Percentiles rank a stretch among this genome's conserved stretches.
Evolutionary conservation across 2,113 vertebrate species (phyloP).

Genomic region (Melanostigma gelatinosum): DNA sequence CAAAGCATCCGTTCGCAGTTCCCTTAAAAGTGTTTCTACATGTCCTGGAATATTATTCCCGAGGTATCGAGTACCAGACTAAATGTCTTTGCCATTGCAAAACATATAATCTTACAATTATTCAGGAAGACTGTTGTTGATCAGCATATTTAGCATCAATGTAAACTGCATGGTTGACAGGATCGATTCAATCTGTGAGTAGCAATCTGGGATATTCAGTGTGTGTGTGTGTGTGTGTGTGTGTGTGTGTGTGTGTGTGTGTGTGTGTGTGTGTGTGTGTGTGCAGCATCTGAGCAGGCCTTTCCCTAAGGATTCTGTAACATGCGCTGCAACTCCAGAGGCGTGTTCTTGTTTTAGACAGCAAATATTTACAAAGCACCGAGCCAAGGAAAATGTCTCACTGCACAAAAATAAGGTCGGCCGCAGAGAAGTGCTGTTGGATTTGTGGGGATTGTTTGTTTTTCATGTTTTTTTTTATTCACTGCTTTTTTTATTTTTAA

Average conservation of each 20-base stretch:
- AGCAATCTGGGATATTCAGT: slow-evolving; percentile 10
- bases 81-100: slow-evolving; percentile 8
- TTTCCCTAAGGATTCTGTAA: slow-evolving; percentile 71
- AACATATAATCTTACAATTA: not conserved
- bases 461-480: slow-evolving; percentile 53
- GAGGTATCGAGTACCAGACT: slow-evolving; percentile 19
- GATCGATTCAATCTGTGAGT: slow-evolving; percentile 38
- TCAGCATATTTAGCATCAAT: slow-evolving; percentile 10
- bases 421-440: slow-evolving; percentile 49
- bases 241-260: slow-evolving; percentile 18
- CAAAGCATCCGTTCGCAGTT: slow-evolving; percentile 53
- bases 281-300: slow-evolving; percentile 39
- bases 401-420: slow-evolving; percentile 72
- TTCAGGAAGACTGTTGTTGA: slow-evolving; percentile 2
- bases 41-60: slow-evolving; percentile 57
- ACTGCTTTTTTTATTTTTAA: not conserved
- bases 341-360: slow-evolving; percentile 79
- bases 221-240: slow-evolving; percentile 26
- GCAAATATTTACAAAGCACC: slow-evolving; percentile 81
- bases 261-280: slow-evolving; percentile 31
- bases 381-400: slow-evolving; percentile 75
- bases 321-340: slow-evolving; percentile 69
- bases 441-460: slow-evolving; percentile 24
- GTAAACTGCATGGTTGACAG: slow-evolving; percentile 36
- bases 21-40: slow-evolving; percentile 58